Evolutionary conservation across 2,888 invertebrate genomes (phyloP), one percentile per base, ranked within the genome.

Genomic region (Drosophila putrida): DNA sequence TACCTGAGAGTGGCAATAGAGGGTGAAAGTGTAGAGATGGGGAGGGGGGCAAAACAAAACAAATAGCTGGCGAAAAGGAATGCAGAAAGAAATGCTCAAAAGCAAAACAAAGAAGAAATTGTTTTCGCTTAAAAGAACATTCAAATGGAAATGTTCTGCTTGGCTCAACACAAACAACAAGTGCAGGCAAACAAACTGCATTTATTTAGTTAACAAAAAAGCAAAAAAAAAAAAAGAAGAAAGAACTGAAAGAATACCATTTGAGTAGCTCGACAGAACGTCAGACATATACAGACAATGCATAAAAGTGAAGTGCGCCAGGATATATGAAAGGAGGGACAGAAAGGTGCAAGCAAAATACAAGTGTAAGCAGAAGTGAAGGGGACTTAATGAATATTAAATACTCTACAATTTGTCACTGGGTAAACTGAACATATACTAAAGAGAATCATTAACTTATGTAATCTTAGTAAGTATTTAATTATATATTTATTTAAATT

Each of bases 41-140:
- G 5, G 6, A 6, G 4, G 15, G n/a, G 3, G 27, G 15, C 4
- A 41, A 28, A 11, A 6, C 20, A 2, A 13, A 15, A 47, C 79
- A 71, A 63, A 78, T 78, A 68, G 62, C 62, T 82, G 75, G 61
- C 51, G 53, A 68, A 69, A 51, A 70, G 57, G 47, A 74, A 76
- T 61, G 65, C 65, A 66, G 67, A 68, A 63, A 46, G 36, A 57
- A 57, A 57, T 75, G 58, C 58, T 73, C 55, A 51, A 82, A 73
- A 85, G 88, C 88, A 89, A 85, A 85, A 85, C 90, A 87, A 87
- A 88, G 90, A 89, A 87, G 80, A 86, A 90, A 90, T 90, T 87
- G 87, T 88, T 90, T 83, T 79, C 86, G 86, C 86, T 90, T 88
- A 87, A 87, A 87, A 87, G 90, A 83, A 87, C 86, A 87, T 87